Evolutionary conservation across 1,140 invertebrate genomes (phyloP), one percentile per base, ranked within the genome.

Genomic region (Platyscapa corneri): DNA sequence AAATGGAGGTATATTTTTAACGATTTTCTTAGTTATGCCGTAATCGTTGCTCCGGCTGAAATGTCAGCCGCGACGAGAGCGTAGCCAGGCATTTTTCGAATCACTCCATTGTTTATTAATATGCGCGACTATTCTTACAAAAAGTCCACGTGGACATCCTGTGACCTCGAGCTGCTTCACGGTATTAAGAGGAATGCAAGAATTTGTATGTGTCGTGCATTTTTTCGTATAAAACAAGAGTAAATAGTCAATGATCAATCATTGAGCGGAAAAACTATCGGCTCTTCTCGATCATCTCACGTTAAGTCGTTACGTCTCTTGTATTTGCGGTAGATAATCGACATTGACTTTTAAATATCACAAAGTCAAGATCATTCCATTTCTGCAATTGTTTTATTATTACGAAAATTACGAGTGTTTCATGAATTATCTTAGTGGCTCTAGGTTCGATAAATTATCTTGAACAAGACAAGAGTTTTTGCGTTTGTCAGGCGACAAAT

Each of bases 341-440:
- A 65, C 27, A 30, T 20, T 27, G 78, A 67, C 27, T 46, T 80
- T 60, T 42, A 65, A 80, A 80, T 67, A 30, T 67, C 46, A 37
- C 34, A 27, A 0, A 60, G 30, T 78, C 23, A 39, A 64, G 53
- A 79, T 79, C 7, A 3, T 37, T 23, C 39, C 49, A 64, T 30
- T 79, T 34, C 56, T 34, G 76, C 34, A 64, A 79, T 79, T 60
- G 34, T 64, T 20, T 2, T 14, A 64, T 64, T 79, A 79, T 79
- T 64, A 39, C 34, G 20, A 39, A 56, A 64, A n/a, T 14, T 56
- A 0, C 12, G 20, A 53, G 12, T 20, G 0, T 70, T 7, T 32
- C 20, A 18, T 70, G 18, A 46, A 30, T 30, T 34, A 64, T 30
- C 32, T 10, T 7, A 3, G 6, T 49, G n/a, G n/a, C n/a, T n/a